Evolutionary conservation across 1,140 invertebrate species (phyloP), one percentile per base, ranked within the genome.

Genomic region (Ctenoplectra terminalis): DNA sequence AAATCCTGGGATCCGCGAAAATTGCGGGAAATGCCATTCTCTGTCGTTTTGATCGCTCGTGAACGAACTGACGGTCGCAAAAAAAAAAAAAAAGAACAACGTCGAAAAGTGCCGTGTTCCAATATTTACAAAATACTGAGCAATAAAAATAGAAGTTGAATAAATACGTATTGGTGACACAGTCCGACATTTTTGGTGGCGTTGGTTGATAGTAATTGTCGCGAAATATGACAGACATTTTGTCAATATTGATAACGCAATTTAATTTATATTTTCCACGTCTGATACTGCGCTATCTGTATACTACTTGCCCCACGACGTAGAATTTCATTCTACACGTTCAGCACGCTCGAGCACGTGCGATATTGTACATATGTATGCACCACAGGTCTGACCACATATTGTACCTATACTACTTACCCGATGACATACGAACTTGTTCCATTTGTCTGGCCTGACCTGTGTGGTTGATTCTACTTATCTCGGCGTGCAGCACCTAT

Each of bases 381-480:
- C 17, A 23, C 17, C 13, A 40, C 37, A 7, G 52, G 37, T 40
- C n/a, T 37, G 67, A 34, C n/a, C 52, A 48, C 37, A 29, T 43
- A 40, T 58, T 43, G 40, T 56, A 40, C 26, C 29, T 34, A 54
- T 64, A 31, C 61, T 29, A 64, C 46, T 40, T n/a, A 31, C 26
- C 43, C 20, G 72, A 37, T 40, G 43, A 52, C 46, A 37, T 63
- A 52, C 31, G 31, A 34, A 50, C 60, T 31, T 50, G 46, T 52
- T 70, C 66, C 52, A 70, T 56, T 78, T 29, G 52, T 58, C 52
- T 48, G 64, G n/a, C 23, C 11, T 50, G 73, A 63, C 73, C 73
- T 50, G 54, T 50, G 54, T 15, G 71, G 31, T 23, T 60, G 71
- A 46, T 58, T 69, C 63, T 46, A 69, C 63, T 69, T 56, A 67